phyloP scores from a whole-genome alignment of 2,113 vertebrate genomes.

The Haliaeetus leucogaster region DNA sequence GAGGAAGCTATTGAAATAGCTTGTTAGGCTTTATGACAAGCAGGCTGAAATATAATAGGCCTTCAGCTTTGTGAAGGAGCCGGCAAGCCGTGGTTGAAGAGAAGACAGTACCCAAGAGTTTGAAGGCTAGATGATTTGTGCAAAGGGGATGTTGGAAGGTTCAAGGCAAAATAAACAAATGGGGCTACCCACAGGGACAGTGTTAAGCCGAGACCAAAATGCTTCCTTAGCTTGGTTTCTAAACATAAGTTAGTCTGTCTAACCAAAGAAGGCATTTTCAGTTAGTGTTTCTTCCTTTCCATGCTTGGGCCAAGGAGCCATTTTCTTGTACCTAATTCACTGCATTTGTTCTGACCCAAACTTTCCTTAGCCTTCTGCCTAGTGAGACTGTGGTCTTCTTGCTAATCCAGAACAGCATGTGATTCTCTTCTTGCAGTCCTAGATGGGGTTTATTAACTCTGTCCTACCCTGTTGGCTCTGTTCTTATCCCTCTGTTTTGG shows the following conservation, averaged over 20 bases:
- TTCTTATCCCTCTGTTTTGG: not conserved
- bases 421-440: not conserved
- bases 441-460: not conserved
- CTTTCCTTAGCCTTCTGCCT: not conserved
- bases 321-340: not conserved
- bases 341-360: not conserved
- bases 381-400: not conserved
- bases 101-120: not conserved
- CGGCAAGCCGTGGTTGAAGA: not conserved
- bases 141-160: constrained; percentile 13
- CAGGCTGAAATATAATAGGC: constrained; percentile 15
- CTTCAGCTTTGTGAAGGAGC: not conserved
- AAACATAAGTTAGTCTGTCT: not conserved
- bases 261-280: constrained; percentile 15
- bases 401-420: not conserved
- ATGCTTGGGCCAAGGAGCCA: not conserved
- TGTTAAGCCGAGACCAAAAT: not conserved
- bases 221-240: constrained; percentile 6
- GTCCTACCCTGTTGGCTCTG: not conserved
- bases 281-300: not conserved
- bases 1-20: constrained; percentile 45
- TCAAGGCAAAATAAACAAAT: constrained; percentile 28
- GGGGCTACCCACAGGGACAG: not conserved
- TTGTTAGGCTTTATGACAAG: constrained; percentile 30
- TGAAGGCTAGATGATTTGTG: constrained; percentile 25